These are phyloP conservation scores for Lasioglossum baleicum DNA, from an alignment of 1,140 invertebrate genomes.

Conservation along the genomic window DNA sequence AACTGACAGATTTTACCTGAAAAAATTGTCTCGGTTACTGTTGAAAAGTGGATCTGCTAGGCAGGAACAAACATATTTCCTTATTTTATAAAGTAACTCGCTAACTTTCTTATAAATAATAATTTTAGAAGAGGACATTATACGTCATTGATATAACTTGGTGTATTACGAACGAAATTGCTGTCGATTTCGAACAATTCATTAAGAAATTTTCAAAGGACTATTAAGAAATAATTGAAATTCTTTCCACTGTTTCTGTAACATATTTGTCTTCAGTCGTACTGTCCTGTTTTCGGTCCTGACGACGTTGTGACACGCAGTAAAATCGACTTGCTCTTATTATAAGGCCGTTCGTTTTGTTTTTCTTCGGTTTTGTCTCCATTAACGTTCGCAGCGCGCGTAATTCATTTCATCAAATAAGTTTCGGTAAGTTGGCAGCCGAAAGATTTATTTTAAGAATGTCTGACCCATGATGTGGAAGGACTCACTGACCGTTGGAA, in stretches of 20 bases:
- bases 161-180: too few species aligned
- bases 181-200: too few species aligned
- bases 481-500: slow-evolving; percentile 38
- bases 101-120: too few species aligned
- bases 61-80: too few species aligned
- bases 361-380: neutral
- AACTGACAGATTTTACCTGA: neutral
- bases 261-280: too few species aligned
- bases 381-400: neutral
- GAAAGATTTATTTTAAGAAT: slow-evolving; percentile 44
- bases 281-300: neutral
- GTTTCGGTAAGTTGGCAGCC: slow-evolving; percentile 35
- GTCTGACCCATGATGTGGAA: slow-evolving; percentile 24
- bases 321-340: neutral
- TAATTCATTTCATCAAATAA: slow-evolving; percentile 27
- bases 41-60: too few species aligned
- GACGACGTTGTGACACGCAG: neutral
- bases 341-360: neutral
- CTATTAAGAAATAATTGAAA: too few species aligned
- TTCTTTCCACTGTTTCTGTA: too few species aligned
- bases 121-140: too few species aligned
- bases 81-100: too few species aligned
- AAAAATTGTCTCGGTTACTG: neutral
- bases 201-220: too few species aligned
- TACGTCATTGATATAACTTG: too few species aligned